phyloP scores from a whole-genome alignment of 2,888 invertebrate species.

The Keiferia lycopersicella region DNA sequence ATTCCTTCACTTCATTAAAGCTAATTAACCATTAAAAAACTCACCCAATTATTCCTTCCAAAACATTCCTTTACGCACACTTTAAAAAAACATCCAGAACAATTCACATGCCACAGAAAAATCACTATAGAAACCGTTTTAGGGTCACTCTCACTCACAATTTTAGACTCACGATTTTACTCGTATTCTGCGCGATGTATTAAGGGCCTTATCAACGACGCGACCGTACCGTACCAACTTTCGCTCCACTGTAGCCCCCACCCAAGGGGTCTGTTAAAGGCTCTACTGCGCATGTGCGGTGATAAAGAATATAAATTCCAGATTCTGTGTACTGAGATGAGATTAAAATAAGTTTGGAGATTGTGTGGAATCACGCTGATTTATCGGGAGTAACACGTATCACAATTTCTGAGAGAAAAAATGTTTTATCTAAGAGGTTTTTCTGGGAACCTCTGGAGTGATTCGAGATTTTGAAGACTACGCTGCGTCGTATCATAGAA shows the following conservation, averaged over 20 bases:
- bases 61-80: background rate
- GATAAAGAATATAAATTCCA: slow-evolving; percentile 8
- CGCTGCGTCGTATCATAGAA: no score
- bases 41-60: slow-evolving; percentile 13
- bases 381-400: background rate
- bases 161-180: background rate
- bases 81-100: slow-evolving; percentile 12
- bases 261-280: background rate
- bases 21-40: slow-evolving; percentile 3
- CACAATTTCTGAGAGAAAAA: no score
- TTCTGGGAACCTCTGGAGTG: no score
- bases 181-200: slow-evolving; percentile 1
- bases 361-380: background rate
- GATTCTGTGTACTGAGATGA: background rate
- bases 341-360: slow-evolving; percentile 1
- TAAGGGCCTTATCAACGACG: background rate
- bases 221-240: background rate
- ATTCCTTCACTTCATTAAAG: background rate
- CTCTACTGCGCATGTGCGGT: slow-evolving; percentile 1
- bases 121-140: slow-evolving; percentile 3
- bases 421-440: no score
- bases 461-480: no score
- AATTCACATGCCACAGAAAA: background rate
- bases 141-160: slow-evolving; percentile 13
- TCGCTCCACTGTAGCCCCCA: slow-evolving; percentile 6